phyloP scores from a whole-genome alignment of 2,888 invertebrate species.

The Ectobius pallidus region DNA sequence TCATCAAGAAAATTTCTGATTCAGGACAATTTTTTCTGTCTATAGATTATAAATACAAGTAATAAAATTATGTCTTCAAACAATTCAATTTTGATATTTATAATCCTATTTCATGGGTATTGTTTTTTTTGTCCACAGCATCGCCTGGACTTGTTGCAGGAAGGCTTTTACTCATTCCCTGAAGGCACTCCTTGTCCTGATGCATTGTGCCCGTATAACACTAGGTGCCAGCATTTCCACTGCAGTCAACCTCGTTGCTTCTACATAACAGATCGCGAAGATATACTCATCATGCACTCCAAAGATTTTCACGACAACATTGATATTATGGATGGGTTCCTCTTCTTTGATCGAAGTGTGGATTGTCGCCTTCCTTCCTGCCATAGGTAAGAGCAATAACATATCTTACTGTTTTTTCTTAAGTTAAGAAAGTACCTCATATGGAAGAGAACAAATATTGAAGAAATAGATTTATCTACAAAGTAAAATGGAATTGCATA shows the following conservation, averaged over 20 bases:
- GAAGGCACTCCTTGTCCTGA: constrained; percentile 70
- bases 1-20: too few species aligned
- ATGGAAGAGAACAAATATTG: too few species aligned
- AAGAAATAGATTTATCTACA: too few species aligned
- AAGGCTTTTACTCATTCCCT: constrained; percentile 52
- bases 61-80: too few species aligned
- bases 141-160: constrained; percentile 46
- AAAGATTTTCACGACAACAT: constrained; percentile 85
- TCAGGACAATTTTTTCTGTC: too few species aligned
- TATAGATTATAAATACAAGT: too few species aligned
- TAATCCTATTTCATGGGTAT: too few species aligned
- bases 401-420: background rate
- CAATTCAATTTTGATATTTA: too few species aligned
- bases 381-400: constrained; percentile 53
- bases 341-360: constrained; percentile 77
- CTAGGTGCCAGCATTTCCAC: constrained; percentile 79
- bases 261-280: constrained; percentile 79
- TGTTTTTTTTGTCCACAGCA: constrained; percentile 38
- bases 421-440: too few species aligned
- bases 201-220: constrained; percentile 70
- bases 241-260: constrained; percentile 83
- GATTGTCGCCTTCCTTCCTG: constrained; percentile 73
- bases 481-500: too few species aligned
- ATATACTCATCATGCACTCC: constrained; percentile 80
- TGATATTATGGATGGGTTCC: constrained; percentile 83